phyloP scores from a whole-genome alignment of 2,797 vertebrate genomes.

The Malacoraja senta region DNA sequence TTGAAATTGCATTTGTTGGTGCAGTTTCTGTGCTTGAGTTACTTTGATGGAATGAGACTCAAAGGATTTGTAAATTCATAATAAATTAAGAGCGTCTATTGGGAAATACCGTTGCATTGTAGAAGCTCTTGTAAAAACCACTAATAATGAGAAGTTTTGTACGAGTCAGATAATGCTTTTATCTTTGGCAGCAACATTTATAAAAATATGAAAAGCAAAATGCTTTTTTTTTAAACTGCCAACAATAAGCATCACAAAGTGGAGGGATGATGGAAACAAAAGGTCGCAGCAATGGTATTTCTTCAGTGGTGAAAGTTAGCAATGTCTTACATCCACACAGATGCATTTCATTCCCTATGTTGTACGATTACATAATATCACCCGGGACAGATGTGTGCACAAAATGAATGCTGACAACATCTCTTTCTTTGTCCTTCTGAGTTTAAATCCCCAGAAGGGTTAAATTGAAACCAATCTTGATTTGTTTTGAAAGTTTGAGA shows the following conservation, averaged over 20 bases:
- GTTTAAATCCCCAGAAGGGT: not conserved
- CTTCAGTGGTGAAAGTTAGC: not conserved
- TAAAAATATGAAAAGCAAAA: not conserved
- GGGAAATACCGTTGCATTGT: slow-evolving; percentile 28
- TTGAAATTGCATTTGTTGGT: slow-evolving; percentile 28
- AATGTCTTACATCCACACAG: not conserved
- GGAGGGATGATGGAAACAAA: not conserved
- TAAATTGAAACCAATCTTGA: not conserved
- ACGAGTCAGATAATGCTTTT: slow-evolving; percentile 29
- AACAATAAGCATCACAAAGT: not conserved
- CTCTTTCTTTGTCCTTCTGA: no score
- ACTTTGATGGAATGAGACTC: slow-evolving; percentile 27
- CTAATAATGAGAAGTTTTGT: slow-evolving; percentile 29
- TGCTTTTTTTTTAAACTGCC: not conserved
- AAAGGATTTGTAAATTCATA: slow-evolving; percentile 25
- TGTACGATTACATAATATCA: not conserved
- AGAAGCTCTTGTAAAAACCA: slow-evolving; percentile 31
- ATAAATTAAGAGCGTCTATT: slow-evolving; percentile 27
- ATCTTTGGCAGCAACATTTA: slow-evolving; percentile 33
- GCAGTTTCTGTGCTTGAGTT: slow-evolving; percentile 15
- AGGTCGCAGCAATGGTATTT: not conserved
- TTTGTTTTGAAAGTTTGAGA: not conserved
- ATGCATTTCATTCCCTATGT: not conserved
- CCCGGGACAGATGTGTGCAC: not conserved
- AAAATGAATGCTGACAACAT: not conserved